phyloP scores from a whole-genome alignment of 2,113 vertebrate genomes.

The Archilochus colubris region DNA sequence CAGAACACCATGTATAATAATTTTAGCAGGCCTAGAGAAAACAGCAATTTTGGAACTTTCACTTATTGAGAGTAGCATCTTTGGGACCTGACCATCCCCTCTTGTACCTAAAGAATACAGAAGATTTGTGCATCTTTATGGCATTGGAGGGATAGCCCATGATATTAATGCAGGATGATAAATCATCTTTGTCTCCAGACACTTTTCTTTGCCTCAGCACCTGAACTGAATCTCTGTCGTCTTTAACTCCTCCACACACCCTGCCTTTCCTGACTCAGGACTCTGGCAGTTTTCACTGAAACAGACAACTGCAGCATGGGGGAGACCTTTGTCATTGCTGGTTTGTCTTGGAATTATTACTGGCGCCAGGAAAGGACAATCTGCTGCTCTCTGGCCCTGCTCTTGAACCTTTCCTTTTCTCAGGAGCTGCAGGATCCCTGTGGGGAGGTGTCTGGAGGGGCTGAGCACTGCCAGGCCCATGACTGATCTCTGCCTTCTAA shows the following conservation, averaged over 20 bases:
- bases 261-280: neutral
- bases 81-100: neutral
- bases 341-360: rapidly evolving
- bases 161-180: neutral
- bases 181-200: neutral
- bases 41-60: neutral
- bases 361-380: neutral
- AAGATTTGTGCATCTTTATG: neutral
- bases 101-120: neutral
- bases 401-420: neutral
- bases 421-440: neutral
- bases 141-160: neutral
- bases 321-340: rapidly evolving
- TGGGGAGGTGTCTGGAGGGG: neutral
- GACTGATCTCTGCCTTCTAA: neutral
- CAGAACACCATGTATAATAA: neutral
- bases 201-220: neutral
- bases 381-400: rapidly evolving
- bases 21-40: neutral
- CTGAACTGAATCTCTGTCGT: neutral
- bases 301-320: neutral
- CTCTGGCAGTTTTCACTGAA: neutral
- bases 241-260: neutral
- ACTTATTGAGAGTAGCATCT: rapidly evolving
- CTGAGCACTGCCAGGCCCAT: rapidly evolving